A percentile compares a stretch with the other conserved stretches of the same genome.
phyloP scores from a whole-genome alignment of 2,113 vertebrate genomes.

The Psittacula cyanocephala region DNA sequence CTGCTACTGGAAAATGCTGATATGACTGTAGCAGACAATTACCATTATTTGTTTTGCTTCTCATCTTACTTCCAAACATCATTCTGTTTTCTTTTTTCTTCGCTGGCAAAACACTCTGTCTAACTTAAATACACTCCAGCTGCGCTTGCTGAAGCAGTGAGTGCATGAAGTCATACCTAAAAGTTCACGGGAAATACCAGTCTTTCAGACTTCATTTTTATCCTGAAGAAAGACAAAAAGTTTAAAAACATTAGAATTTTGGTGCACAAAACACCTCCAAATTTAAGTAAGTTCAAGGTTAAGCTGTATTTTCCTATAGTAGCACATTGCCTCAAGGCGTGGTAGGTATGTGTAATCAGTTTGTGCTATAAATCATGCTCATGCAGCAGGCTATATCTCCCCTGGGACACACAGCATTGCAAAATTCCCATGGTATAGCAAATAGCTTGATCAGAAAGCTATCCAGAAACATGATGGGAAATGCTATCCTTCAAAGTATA shows the following conservation, averaged over 20 bases:
- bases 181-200: not conserved
- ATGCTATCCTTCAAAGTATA: not conserved
- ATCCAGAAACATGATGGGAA: not conserved
- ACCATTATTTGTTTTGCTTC: not conserved
- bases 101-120: not conserved
- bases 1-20: not conserved
- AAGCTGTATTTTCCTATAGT: not conserved
- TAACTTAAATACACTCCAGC: not conserved
- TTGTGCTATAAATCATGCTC: not conserved
- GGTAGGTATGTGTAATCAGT: not conserved
- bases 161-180: not conserved
- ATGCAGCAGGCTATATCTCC: accelerated
- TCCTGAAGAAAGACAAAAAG: not conserved
- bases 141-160: not conserved
- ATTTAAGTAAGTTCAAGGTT: not conserved
- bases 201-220: not conserved
- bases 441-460: not conserved
- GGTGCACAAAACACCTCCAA: not conserved
- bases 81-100: not conserved
- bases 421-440: not conserved
- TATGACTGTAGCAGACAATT: not conserved
- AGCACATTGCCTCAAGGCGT: not conserved
- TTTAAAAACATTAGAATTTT: not conserved
- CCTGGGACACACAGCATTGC: not conserved
- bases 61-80: not conserved